These are phyloP conservation scores for Coenobita brevimanus DNA, from an alignment of 1,140 invertebrate genomes.

Conservation along the genomic window DNA sequence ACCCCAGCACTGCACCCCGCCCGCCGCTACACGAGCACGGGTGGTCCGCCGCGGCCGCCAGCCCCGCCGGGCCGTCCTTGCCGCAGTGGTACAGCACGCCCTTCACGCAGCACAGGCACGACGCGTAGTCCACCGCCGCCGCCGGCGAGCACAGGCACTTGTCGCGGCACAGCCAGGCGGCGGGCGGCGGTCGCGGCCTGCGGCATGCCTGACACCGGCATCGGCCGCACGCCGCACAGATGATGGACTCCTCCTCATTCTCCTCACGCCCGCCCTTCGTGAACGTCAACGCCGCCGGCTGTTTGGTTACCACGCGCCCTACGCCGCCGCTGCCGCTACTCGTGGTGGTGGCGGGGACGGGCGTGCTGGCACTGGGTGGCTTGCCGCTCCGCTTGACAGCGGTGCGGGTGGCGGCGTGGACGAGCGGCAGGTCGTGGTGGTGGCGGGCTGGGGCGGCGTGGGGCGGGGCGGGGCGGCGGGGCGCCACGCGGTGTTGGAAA, in stretches of 20 bases:
- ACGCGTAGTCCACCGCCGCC: conserved; percentile 88
- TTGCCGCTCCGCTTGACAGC: conserved; percentile 40
- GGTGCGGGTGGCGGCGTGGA: conserved; percentile 48
- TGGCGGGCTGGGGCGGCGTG: not conserved
- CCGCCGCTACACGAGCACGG: conserved; percentile 86
- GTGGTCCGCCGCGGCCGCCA: conserved; percentile 84
- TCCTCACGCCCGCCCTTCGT: conserved; percentile 71
- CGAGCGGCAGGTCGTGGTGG: conserved; percentile 73
- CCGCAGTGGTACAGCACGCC: conserved; percentile 93
- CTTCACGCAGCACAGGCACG: conserved; percentile 95
- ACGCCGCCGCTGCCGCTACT: conserved; percentile 8
- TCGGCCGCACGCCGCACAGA: conserved; percentile 87
- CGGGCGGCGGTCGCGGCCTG: conserved; percentile 86
- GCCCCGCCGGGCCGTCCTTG: conserved; percentile 81
- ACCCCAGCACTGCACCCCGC: conserved; percentile 81
- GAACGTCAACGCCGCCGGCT: conserved; percentile 70
- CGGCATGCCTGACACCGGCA: conserved; percentile 92
- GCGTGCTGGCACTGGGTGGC: conserved; percentile 26
- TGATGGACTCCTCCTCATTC: conserved; percentile 77
- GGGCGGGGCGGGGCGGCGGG: conserved; percentile 29
- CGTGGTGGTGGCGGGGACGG: conserved; percentile 29
- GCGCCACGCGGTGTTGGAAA: conserved; percentile 74
- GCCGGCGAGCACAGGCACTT: conserved; percentile 90
- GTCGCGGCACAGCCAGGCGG: conserved; percentile 89
- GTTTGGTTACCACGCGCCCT: conserved; percentile 59